Evolutionary conservation across 2,113 vertebrate genomes (phyloP).

Genomic region (Cettia cetti): DNA sequence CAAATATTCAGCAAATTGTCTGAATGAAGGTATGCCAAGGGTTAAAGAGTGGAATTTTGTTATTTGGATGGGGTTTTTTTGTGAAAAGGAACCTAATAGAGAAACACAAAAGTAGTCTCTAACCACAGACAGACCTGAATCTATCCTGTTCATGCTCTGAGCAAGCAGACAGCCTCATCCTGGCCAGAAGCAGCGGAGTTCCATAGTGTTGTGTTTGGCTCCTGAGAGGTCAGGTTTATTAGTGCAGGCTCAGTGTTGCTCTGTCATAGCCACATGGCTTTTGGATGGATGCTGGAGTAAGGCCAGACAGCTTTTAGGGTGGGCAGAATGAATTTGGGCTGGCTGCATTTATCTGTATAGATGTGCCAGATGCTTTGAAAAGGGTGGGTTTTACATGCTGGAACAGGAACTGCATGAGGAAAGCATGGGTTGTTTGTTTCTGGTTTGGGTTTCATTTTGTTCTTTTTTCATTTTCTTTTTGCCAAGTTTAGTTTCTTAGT

Average conservation of each 20-base stretch:
- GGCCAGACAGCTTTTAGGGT: conserved; percentile 27
- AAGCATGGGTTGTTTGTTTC: background rate
- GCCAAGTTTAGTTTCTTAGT: background rate
- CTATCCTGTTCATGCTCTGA: background rate
- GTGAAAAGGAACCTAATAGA: background rate
- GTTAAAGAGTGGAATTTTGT: background rate
- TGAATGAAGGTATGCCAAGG: background rate
- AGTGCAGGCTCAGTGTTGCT: background rate
- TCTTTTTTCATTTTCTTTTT: background rate
- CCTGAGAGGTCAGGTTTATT: background rate
- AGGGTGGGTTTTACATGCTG: background rate
- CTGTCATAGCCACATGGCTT: background rate
- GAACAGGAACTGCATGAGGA: background rate
- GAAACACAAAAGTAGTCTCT: background rate
- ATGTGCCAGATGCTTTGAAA: conserved; percentile 4
- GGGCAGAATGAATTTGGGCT: background rate
- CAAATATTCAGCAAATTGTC: background rate
- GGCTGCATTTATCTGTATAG: background rate
- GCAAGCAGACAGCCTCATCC: background rate
- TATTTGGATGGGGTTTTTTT: background rate
- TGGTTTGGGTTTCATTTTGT: background rate
- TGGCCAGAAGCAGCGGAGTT: background rate
- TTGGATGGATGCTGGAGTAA: background rate
- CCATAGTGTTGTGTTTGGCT: background rate
- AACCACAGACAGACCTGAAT: background rate